Evolutionary conservation across 2,797 vertebrate species (phyloP).

Genomic region (Aselliscus stoliczkanus): DNA sequence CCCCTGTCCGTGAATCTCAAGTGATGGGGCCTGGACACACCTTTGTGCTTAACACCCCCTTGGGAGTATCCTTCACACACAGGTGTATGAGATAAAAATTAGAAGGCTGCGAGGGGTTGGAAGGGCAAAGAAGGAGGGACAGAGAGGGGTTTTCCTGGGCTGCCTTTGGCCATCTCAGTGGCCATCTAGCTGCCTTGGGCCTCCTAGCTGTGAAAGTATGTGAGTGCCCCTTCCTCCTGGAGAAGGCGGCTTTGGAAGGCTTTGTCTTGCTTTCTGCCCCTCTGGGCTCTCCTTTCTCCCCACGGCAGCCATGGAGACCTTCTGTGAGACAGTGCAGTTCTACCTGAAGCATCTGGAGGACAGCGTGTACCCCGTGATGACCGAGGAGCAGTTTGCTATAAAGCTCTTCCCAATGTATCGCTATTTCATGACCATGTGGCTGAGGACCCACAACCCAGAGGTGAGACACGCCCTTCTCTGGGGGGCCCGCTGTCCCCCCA

Average conservation of each 20-base stretch:
- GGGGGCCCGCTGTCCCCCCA: rapidly evolving
- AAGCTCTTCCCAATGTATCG: slow-evolving; percentile 67
- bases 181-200: rapidly evolving
- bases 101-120: neutral
- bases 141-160: no score
- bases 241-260: rapidly evolving
- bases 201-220: rapidly evolving
- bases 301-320: slow-evolving; percentile 60
- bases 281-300: no score
- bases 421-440: slow-evolving; percentile 61
- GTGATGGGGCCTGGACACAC: neutral
- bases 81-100: rapidly evolving
- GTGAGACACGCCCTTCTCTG: neutral
- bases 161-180: neutral
- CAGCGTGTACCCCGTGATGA: slow-evolving; percentile 65
- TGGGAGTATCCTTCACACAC: rapidly evolving
- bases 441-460: neutral
- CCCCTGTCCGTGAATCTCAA: neutral
- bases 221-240: rapidly evolving
- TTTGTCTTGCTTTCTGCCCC: rapidly evolving
- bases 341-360: slow-evolving; percentile 69
- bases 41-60: rapidly evolving
- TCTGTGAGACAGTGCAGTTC: slow-evolving; percentile 64
- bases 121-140: neutral
- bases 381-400: slow-evolving; percentile 47